A percentile compares a stretch with the other conserved stretches of the same genome.
phyloP scores from a whole-genome alignment of 2,113 vertebrate genomes.

The Misgurnus anguillicaudatus region DNA sequence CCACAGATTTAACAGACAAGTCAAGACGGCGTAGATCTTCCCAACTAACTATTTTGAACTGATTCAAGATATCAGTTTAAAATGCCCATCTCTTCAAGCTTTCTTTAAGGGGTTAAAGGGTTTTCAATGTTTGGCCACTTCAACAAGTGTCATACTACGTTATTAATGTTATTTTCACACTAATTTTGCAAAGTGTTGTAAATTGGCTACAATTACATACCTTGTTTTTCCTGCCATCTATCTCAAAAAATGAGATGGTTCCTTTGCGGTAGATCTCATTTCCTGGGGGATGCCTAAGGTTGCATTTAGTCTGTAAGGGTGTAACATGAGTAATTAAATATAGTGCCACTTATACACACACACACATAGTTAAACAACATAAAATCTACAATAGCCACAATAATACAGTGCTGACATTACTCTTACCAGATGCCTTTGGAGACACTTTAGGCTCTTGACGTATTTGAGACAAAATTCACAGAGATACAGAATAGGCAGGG shows the following conservation, averaged over 20 bases:
- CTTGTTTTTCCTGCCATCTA: conserved; percentile 94
- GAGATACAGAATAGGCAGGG: conserved; percentile 90
- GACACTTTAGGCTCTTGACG: conserved; percentile 92
- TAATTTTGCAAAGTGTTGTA: too few species aligned
- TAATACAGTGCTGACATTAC: not conserved
- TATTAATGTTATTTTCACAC: too few species aligned
- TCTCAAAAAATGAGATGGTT: conserved; percentile 94
- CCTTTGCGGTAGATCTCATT: conserved; percentile 95
- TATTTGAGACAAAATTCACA: conserved; percentile 98
- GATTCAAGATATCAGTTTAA: not conserved
- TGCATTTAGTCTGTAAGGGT: conserved; percentile 82
- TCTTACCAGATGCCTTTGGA: conserved; percentile 91
- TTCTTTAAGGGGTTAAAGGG: too few species aligned
- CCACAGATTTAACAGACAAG: not conserved
- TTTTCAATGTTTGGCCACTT: too few species aligned
- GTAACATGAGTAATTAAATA: not conserved
- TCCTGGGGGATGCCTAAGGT: conserved; percentile 89
- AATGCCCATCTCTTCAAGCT: too few species aligned
- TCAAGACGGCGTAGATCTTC: not conserved
- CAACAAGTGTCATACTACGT: too few species aligned
- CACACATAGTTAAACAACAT: too few species aligned
- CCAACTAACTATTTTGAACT: not conserved
- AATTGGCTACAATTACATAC: conserved; percentile 62
- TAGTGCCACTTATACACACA: too few species aligned
- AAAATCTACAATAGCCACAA: not conserved